Percentiles rank a stretch among this genome's conserved stretches.
Evolutionary conservation across 2,113 vertebrate genomes (phyloP).

Genomic region (Chaenogobius annularis): DNA sequence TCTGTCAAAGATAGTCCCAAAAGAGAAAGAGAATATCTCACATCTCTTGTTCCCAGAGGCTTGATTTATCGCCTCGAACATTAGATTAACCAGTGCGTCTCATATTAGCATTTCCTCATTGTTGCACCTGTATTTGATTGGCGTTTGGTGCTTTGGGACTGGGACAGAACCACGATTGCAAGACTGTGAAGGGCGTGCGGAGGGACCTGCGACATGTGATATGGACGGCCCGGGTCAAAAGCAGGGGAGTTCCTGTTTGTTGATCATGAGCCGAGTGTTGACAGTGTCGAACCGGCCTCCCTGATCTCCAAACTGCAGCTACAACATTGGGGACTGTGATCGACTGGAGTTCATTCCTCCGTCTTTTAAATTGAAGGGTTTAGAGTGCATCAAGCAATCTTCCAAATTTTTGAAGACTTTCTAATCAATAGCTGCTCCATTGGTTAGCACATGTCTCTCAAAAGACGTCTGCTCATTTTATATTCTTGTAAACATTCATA

Average conservation of each 20-base stretch:
- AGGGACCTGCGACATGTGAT: slow-evolving; percentile 48
- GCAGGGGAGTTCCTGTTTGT: slow-evolving; percentile 73
- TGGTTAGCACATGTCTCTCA: too few species aligned
- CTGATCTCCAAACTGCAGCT: slow-evolving; percentile 55
- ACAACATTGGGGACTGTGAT: neutral
- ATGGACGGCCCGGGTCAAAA: slow-evolving; percentile 80
- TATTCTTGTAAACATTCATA: too few species aligned
- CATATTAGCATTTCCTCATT: slow-evolving; percentile 14
- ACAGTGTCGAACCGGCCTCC: slow-evolving; percentile 73
- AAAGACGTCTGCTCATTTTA: too few species aligned
- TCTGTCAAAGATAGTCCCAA: slow-evolving; percentile 49
- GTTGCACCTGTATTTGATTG: slow-evolving; percentile 43
- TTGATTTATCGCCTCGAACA: slow-evolving; percentile 61
- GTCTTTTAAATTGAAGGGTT: neutral
- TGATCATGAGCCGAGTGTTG: slow-evolving; percentile 77
- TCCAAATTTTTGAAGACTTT: too few species aligned
- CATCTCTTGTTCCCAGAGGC: slow-evolving; percentile 64
- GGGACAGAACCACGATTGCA: neutral
- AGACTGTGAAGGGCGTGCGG: slow-evolving; percentile 7
- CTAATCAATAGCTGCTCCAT: too few species aligned
- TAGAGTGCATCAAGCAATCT: neutral
- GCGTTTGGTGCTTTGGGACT: slow-evolving; percentile 31
- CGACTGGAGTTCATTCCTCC: neutral
- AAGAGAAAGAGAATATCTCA: slow-evolving; percentile 71
- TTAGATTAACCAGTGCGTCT: slow-evolving; percentile 34